These are phyloP conservation scores for Kryptopterus vitreolus DNA, from an alignment of 2,797 vertebrate genomes.

Conservation along the genomic window DNA sequence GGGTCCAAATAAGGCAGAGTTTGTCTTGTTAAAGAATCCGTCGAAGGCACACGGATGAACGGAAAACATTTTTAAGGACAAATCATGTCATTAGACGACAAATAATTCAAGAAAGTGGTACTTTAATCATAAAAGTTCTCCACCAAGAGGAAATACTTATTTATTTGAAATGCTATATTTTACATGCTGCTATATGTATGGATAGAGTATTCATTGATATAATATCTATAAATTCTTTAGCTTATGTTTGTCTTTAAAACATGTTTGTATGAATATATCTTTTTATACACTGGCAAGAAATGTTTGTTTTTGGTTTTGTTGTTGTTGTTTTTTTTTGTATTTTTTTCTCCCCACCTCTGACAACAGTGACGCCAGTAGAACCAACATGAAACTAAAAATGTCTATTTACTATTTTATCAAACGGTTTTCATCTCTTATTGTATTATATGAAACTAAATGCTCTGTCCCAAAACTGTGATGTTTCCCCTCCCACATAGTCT, in stretches of 20 bases:
- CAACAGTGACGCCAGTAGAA: neutral
- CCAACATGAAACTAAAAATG: neutral
- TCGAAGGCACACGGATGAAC: conserved; percentile 9
- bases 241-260: conserved; percentile 40
- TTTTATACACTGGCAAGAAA: conserved; percentile 24
- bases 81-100: conserved; percentile 31
- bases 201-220: conserved; percentile 60
- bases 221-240: conserved; percentile 47
- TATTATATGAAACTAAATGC: conserved; percentile 1
- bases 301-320: too few species aligned
- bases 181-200: conserved; percentile 76
- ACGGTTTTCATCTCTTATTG: neutral
- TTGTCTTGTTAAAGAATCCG: neutral
- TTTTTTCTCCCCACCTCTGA: conserved; percentile 20
- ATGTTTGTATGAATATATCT: conserved; percentile 24
- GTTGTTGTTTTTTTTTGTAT: conserved; percentile 17
- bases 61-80: conserved; percentile 18
- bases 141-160: conserved; percentile 71
- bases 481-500: neutral
- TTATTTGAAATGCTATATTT: conserved; percentile 81
- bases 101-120: conserved; percentile 18
- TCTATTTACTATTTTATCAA: neutral
- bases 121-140: conserved; percentile 5
- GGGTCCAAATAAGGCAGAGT: neutral
- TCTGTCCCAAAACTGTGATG: neutral